These are phyloP conservation scores for Eubasilissa splendida DNA, from an alignment of 2,888 invertebrate species.

Conservation along the genomic window DNA sequence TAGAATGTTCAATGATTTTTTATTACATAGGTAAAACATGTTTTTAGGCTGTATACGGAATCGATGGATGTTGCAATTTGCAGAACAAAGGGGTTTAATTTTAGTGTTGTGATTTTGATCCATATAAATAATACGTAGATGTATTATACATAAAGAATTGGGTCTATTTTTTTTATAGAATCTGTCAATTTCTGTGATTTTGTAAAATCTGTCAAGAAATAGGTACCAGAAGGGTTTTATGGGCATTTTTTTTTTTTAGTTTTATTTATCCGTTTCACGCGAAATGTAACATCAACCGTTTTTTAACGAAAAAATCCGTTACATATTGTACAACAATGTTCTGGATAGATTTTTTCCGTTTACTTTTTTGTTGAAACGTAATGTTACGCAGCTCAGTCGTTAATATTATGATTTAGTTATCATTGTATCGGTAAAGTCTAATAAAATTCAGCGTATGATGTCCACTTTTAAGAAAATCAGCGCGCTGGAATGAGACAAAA, in stretches of 20 bases:
- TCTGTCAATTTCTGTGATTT: slow-evolving; percentile 29
- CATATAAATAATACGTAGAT: slow-evolving; percentile 34
- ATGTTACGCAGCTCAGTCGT: too few relatives aligned
- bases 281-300: background rate
- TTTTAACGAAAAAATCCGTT: slow-evolving; percentile 7
- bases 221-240: slow-evolving; percentile 4
- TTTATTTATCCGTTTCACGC: background rate
- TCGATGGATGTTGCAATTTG: slow-evolving; percentile 57
- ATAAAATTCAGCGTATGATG: too few relatives aligned
- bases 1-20: background rate
- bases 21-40: slow-evolving; percentile 17
- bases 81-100: slow-evolving; percentile 59
- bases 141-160: slow-evolving; percentile 10
- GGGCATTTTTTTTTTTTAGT: slow-evolving; percentile 1
- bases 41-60: slow-evolving; percentile 30
- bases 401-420: too few relatives aligned
- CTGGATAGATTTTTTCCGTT: background rate
- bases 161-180: slow-evolving; percentile 2
- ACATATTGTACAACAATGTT: background rate
- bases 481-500: too few relatives aligned
- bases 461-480: too few relatives aligned
- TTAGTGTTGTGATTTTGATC: slow-evolving; percentile 40
- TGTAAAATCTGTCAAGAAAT: slow-evolving; percentile 40
- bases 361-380: too few relatives aligned
- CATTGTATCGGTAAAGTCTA: too few relatives aligned